Base-by-base conservation (phyloP, 2,113 vertebrate species). In the Cheirogaleus medius region DNA sequence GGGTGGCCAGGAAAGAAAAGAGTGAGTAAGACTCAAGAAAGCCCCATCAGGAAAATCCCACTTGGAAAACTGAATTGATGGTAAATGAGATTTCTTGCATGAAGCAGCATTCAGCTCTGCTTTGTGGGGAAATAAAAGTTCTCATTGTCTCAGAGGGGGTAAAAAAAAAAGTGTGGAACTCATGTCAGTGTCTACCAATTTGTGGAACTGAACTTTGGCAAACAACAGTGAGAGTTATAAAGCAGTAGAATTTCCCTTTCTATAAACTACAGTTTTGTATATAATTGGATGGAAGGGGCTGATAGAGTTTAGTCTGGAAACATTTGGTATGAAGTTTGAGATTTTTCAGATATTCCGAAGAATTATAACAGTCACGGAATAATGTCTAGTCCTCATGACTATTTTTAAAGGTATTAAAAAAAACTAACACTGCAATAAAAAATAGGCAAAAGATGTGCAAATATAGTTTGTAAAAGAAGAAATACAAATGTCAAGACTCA, bases 21-120 rank as follows among this genome's bases (percentile, higher is more conserved):
- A 97, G 93, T 98, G 98, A 98, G 96, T 98, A 98, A 98, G 97
- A 90, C 58, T 90, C 54, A 81, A 97, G 90, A 98, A 98, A 98
- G 87, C 66, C 97, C 98, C 98, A 23, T 39, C 91, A 97, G 97
- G 98, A 98, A 98, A 98, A 95, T 97, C 96, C 98, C 98, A 77
- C 64, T 90, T 96, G 97, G 97, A 98, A 98, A 97, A 95, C 42
- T 2, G 87, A 97, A 77, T 34, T 81, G 86, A 95, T 95, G 73
- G 98, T 90, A 87, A 94, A 83, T 68, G 42, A 74, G 87, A 86
- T 92, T 90, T 95, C 96, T 96, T 95, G 42, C 44, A 34, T 39
- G 77, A 69, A 95, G 34, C 13, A 52, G 76, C 54, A 11, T 49
- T 91, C 14, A n/a, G 60, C 56, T 77, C 18, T 58, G 4, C 56